Conservation (phyloP, 2,113 vertebrate genomes). For the Nannospalax galili region DNA sequence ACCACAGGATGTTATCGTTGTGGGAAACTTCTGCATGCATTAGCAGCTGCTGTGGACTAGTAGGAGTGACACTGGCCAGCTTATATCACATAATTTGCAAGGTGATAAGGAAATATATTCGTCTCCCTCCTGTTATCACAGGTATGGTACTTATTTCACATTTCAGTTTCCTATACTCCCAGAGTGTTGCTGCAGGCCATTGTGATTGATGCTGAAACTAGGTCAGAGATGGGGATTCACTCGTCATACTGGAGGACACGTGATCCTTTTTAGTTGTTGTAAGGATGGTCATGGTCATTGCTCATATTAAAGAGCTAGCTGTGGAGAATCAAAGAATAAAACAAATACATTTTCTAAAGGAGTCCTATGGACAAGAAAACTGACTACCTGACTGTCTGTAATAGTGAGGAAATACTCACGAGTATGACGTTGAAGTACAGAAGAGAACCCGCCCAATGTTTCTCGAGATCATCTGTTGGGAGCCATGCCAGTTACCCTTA, state of each 20-base stretch:
- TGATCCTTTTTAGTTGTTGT: neutral
- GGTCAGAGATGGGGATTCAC: neutral
- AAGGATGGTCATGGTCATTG: neutral
- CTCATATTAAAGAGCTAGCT: neutral
- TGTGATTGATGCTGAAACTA: neutral
- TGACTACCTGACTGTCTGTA: neutral
- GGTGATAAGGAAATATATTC: conserved; percentile 79
- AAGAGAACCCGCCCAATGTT: neutral
- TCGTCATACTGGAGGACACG: neutral
- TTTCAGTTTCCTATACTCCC: neutral
- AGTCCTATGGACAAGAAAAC: neutral
- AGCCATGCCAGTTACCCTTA: neutral
- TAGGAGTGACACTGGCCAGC: conserved; percentile 70
- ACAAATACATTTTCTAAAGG: neutral
- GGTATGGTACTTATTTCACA: conserved; percentile 79
- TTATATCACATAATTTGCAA: conserved; percentile 74
- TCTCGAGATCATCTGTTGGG: conserved; percentile 3
- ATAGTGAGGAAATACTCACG: neutral
- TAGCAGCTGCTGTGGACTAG: conserved; percentile 73
- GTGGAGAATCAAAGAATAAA: conserved; percentile 20
- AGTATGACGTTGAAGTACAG: neutral
- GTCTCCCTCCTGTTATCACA: conserved; percentile 79
- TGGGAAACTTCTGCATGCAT: conserved; percentile 77
- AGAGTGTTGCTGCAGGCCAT: neutral
- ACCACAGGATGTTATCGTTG: conserved; percentile 17